Conservation (phyloP, 1,140 invertebrate species). For the Microplitis mediator region DNA sequence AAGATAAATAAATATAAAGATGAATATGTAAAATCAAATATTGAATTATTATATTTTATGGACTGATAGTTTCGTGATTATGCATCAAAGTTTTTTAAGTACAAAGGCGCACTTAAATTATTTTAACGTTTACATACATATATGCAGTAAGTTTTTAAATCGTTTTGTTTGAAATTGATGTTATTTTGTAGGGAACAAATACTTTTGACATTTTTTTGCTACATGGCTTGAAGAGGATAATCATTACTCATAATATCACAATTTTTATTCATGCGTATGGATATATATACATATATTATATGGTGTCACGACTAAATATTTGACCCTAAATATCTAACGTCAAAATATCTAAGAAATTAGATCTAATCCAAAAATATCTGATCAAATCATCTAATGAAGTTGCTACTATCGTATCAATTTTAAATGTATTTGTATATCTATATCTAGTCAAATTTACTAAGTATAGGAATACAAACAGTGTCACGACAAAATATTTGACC, state of each 20-base stretch:
- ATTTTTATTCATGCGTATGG: background rate
- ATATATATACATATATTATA: background rate
- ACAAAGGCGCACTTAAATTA: conserved; percentile 8
- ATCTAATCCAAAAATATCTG: no score
- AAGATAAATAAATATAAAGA: background rate
- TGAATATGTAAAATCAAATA: conserved; percentile 10
- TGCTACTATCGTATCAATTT: no score
- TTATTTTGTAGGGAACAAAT: background rate
- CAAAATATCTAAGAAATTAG: no score
- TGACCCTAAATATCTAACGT: no score
- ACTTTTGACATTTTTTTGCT: conserved; percentile 7
- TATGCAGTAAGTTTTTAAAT: conserved; percentile 17
- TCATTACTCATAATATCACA: background rate
- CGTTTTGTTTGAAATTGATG: conserved; percentile 6
- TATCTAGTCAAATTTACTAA: no score
- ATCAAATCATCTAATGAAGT: no score
- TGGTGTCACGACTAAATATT: no score
- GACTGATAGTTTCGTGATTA: conserved; percentile 3
- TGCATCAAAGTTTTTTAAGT: conserved; percentile 14
- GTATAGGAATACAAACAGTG: no score
- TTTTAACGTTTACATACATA: background rate
- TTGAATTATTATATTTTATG: background rate
- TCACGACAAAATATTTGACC: no score
- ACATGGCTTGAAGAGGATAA: background rate
- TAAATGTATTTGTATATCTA: no score